Conservation (phyloP, 2,113 vertebrate genomes). For the Cepphus grylle region DNA sequence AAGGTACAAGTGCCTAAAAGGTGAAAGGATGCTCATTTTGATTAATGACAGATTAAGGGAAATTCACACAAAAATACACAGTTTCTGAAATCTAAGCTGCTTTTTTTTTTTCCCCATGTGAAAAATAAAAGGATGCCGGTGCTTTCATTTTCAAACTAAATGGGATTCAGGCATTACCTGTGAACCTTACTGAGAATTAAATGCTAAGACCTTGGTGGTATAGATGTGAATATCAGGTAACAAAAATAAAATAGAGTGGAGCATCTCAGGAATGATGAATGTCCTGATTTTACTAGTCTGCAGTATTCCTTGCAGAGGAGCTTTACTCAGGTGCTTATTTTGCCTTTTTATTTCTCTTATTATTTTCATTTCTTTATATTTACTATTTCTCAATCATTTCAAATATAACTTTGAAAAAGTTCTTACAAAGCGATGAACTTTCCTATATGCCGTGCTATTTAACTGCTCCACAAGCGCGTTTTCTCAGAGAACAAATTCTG, state of each 20-base stretch:
- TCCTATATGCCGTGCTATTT: not conserved
- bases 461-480: rapidly evolving
- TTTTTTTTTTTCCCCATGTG: not conserved
- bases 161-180: not conserved
- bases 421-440: not conserved
- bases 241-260: not conserved
- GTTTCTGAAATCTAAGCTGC: not conserved
- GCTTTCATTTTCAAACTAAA: not conserved
- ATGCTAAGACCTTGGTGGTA: not conserved
- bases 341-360: not conserved
- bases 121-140: not conserved
- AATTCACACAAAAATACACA: not conserved
- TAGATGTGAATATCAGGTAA: not conserved
- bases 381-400: not conserved
- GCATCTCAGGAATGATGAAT: not conserved
- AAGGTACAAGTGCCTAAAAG: not conserved
- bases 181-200: not conserved
- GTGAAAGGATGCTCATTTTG: not conserved
- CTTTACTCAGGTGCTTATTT: not conserved
- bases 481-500: not conserved
- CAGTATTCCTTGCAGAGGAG: not conserved
- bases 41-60: not conserved
- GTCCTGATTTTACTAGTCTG: not conserved
- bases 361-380: not conserved
- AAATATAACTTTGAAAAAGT: not conserved